Percentiles rank a stretch among this genome's conserved stretches.
These are phyloP conservation scores for Erebia ligea DNA, from an alignment of 2,888 invertebrate species.

Conservation along the genomic window DNA sequence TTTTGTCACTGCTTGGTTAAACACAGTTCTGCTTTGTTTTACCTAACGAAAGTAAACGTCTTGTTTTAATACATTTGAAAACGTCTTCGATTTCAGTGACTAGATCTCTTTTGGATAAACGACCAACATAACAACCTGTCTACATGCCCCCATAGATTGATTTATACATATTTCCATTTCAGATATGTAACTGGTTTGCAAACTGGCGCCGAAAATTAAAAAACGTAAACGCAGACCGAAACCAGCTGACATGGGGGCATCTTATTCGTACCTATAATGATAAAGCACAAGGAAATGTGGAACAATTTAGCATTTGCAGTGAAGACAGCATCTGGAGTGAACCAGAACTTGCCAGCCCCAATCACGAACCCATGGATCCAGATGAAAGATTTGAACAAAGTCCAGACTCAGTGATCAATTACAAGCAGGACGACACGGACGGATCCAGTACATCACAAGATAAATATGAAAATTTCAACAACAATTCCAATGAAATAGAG, in stretches of 20 bases:
- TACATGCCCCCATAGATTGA: background rate
- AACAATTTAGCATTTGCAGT: conserved; percentile 91
- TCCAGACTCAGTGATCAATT: conserved; percentile 56
- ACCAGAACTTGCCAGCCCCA: conserved; percentile 68
- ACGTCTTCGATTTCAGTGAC: conserved; percentile 1
- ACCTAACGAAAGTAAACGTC: conserved; percentile 25
- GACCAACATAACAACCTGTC: too few species aligned
- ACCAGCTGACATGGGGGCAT: conserved; percentile 89
- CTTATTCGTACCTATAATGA: conserved; percentile 88
- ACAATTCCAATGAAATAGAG: conserved; percentile 62
- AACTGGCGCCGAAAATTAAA: conserved; percentile 91
- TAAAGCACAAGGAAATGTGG: conserved; percentile 90
- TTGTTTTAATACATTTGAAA: conserved; percentile 1
- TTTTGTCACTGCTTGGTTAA: conserved; percentile 76
- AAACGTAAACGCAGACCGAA: conserved; percentile 87
- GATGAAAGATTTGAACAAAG: conserved; percentile 58
- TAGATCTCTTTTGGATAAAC: background rate
- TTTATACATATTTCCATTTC: conserved; percentile 45
- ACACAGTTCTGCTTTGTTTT: conserved; percentile 50
- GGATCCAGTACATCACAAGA: conserved; percentile 57
- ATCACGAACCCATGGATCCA: conserved; percentile 55
- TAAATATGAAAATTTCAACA: conserved; percentile 63
- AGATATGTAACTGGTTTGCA: conserved; percentile 93
- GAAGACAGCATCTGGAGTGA: conserved; percentile 92
- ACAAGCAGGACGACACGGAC: conserved; percentile 63